Evolutionary conservation across 2,797 vertebrate species (phyloP).

Genomic region (Dermochelys coriacea): DNA sequence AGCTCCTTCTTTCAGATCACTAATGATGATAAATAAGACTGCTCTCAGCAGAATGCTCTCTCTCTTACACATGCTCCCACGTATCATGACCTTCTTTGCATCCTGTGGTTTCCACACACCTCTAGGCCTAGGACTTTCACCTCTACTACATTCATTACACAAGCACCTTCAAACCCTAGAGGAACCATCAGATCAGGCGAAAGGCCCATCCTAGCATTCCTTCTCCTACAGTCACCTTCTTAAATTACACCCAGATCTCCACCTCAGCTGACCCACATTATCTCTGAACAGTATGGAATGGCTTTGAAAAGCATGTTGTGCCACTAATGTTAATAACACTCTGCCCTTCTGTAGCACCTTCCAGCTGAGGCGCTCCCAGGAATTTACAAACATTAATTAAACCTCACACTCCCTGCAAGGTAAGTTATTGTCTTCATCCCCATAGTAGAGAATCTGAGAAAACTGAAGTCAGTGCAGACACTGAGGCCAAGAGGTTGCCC

Average conservation of each 20-base stretch:
- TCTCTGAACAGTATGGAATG: neutral
- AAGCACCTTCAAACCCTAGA: accelerated
- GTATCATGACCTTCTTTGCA: neutral
- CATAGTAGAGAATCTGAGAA: neutral
- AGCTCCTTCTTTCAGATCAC: slow-evolving; percentile 26
- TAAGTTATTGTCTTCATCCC: neutral
- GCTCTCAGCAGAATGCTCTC: neutral
- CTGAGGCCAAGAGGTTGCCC: neutral
- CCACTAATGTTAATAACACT: neutral
- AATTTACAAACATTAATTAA: neutral
- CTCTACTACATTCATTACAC: accelerated
- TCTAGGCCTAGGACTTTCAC: accelerated
- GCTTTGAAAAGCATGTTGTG: neutral
- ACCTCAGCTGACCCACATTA: neutral
- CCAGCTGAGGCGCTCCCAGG: neutral
- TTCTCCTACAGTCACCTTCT: neutral
- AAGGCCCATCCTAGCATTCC: accelerated
- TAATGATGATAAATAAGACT: slow-evolving; percentile 42
- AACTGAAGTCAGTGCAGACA: neutral
- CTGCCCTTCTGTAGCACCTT: neutral
- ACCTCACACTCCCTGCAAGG: neutral
- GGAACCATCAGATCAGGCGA: neutral
- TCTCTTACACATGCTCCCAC: accelerated
- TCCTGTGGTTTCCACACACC: neutral
- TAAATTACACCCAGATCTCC: neutral